phyloP scores from a whole-genome alignment of 2,888 invertebrate species.

The Hymenopus coronatus region DNA sequence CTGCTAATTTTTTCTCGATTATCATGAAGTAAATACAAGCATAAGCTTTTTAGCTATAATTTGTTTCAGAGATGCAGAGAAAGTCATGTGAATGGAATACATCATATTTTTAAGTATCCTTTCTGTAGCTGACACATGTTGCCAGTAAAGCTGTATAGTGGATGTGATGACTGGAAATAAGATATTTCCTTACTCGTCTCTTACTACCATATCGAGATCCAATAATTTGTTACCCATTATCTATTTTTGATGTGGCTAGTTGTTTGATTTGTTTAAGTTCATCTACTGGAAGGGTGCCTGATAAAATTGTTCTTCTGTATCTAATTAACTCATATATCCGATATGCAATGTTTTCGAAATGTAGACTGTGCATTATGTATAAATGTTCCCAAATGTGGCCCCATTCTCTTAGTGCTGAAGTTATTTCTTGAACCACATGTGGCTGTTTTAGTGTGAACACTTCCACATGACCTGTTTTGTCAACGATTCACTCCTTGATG shows the following conservation, averaged over 20 bases:
- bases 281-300: slow-evolving; percentile 85
- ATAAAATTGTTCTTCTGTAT: slow-evolving; percentile 76
- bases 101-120: too few species aligned
- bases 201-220: slow-evolving; percentile 75
- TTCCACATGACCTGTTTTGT: slow-evolving; percentile 58
- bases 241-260: slow-evolving; percentile 82
- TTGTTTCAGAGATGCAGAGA: too few species aligned
- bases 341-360: slow-evolving; percentile 74
- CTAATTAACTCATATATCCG: slow-evolving; percentile 81
- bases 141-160: slow-evolving; percentile 79
- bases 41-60: too few species aligned
- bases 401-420: slow-evolving; percentile 88
- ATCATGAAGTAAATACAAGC: too few species aligned
- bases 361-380: slow-evolving; percentile 72
- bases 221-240: slow-evolving; percentile 83
- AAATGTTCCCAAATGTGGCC: slow-evolving; percentile 78
- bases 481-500: slow-evolving; percentile 61
- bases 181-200: slow-evolving; percentile 75
- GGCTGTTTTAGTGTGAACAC: slow-evolving; percentile 66
- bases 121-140: slow-evolving; percentile 79
- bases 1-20: too few species aligned
- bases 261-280: slow-evolving; percentile 80
- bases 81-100: too few species aligned
- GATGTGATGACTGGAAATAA: slow-evolving; percentile 75
- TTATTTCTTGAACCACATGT: slow-evolving; percentile 84